phyloP scores from a whole-genome alignment of 2,888 invertebrate genomes.

The Phengaris alcon region DNA sequence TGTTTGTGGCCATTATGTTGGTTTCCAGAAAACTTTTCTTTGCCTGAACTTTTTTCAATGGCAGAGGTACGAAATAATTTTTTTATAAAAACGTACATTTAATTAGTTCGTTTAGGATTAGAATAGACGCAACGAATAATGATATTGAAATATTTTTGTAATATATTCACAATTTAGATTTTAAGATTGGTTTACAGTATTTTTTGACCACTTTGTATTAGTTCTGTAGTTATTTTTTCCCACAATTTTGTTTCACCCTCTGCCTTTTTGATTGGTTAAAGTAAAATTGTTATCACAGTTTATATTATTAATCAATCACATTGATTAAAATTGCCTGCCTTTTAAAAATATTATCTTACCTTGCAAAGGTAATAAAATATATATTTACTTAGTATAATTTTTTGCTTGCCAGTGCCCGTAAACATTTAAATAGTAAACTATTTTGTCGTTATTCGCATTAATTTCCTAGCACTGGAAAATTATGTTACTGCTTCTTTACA shows the following conservation, averaged over 20 bases:
- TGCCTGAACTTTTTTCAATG: slow-evolving; percentile 36
- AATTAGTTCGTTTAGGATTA: slow-evolving; percentile 40
- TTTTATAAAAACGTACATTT: slow-evolving; percentile 30
- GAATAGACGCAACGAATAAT: slow-evolving; percentile 60
- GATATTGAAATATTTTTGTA: slow-evolving; percentile 54
- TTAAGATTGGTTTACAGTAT: slow-evolving; percentile 64
- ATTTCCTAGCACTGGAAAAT: slow-evolving; percentile 14
- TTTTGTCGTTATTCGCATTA: background rate
- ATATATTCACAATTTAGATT: slow-evolving; percentile 55
- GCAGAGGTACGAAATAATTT: slow-evolving; percentile 35
- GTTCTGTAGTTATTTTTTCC: slow-evolving; percentile 48
- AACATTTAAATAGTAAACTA: background rate
- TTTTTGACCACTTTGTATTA: slow-evolving; percentile 48
- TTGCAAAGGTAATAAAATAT: slow-evolving; percentile 24
- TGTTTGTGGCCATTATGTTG: slow-evolving; percentile 59
- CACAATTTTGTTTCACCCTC: slow-evolving; percentile 56
- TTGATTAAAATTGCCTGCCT: slow-evolving; percentile 70
- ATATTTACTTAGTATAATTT: slow-evolving; percentile 1
- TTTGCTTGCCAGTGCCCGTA: slow-evolving; percentile 22
- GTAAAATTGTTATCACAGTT: slow-evolving; percentile 41
- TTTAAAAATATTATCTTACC: slow-evolving; percentile 49
- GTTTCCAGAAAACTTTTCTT: slow-evolving; percentile 46
- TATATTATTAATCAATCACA: slow-evolving; percentile 49
- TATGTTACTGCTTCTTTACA: slow-evolving; percentile 10
- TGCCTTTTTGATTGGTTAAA: slow-evolving; percentile 51